Conservation (phyloP, 1,140 invertebrate genomes). For the Scylla paramamosain region DNA sequence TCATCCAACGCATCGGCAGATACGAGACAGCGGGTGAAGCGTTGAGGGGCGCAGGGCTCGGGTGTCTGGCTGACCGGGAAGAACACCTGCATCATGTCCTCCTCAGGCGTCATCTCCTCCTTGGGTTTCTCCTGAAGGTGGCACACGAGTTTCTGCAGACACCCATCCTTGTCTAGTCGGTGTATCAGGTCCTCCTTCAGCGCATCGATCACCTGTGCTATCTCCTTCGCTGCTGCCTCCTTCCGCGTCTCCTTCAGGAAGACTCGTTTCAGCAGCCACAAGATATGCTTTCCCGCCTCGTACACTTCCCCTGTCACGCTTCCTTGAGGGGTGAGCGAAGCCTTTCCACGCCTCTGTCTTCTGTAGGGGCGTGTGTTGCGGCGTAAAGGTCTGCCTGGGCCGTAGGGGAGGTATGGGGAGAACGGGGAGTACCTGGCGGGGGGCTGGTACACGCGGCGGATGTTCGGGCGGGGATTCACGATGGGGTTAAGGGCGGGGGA, state of each 20-base stretch:
- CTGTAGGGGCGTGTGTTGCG: too few species aligned
- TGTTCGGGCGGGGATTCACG: background rate
- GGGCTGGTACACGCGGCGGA: background rate
- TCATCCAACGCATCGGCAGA: background rate
- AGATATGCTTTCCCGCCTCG: background rate
- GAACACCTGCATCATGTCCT: background rate
- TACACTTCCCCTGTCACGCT: background rate
- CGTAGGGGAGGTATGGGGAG: background rate
- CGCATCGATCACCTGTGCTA: background rate
- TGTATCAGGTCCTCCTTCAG: background rate
- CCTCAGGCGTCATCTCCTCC: background rate
- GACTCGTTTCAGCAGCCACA: background rate
- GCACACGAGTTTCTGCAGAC: background rate
- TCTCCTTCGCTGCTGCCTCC: background rate
- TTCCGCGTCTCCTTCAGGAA: background rate
- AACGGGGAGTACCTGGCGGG: background rate
- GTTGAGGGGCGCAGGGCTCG: background rate
- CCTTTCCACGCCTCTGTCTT: too few species aligned
- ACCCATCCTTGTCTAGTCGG: background rate
- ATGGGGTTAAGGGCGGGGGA: background rate
- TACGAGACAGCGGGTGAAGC: background rate
- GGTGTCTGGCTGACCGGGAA: background rate
- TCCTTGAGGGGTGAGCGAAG: background rate
- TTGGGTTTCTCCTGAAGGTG: background rate
- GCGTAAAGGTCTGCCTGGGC: background rate